Conservation (phyloP, 2,888 invertebrate genomes). For the Arge pagana region DNA sequence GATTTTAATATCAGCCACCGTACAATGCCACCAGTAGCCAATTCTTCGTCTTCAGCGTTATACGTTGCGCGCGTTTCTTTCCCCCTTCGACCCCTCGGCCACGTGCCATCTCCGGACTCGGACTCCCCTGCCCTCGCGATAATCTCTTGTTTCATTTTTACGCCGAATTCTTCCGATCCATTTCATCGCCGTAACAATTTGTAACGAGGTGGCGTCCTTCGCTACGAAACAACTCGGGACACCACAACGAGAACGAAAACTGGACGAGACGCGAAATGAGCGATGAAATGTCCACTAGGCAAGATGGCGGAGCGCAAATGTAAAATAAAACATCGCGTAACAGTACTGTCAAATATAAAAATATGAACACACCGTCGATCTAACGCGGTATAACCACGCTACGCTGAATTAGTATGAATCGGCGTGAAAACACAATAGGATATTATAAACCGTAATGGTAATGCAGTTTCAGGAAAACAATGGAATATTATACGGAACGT, state of each 20-base stretch:
- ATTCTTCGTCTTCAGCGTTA: conserved; percentile 23
- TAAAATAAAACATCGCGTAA: no score
- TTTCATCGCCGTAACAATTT: conserved; percentile 31
- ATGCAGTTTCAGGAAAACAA: no score
- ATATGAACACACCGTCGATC: no score
- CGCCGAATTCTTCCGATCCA: conserved; percentile 54
- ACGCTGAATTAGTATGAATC: no score
- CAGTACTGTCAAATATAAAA: no score
- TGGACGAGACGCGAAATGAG: conserved; percentile 27
- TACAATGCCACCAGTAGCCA: conserved; percentile 50
- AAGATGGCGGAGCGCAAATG: conserved; percentile 9
- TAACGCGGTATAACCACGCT: no score
- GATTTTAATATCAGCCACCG: conserved; percentile 57
- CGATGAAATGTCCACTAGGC: conserved; percentile 25
- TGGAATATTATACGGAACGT: no score
- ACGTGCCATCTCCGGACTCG: conserved; percentile 13
- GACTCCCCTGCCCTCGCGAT: conserved; percentile 14
- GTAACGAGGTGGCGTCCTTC: not conserved
- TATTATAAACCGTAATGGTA: no score
- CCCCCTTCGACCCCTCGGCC: conserved; percentile 24
- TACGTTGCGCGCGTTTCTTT: conserved; percentile 16
- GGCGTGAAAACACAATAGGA: no score
- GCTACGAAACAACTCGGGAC: conserved; percentile 4
- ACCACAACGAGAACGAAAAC: not conserved
- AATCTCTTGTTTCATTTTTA: conserved; percentile 40